Base-by-base conservation (phyloP, 2,888 invertebrate species). In the Lasioglossum leucozonium region DNA sequence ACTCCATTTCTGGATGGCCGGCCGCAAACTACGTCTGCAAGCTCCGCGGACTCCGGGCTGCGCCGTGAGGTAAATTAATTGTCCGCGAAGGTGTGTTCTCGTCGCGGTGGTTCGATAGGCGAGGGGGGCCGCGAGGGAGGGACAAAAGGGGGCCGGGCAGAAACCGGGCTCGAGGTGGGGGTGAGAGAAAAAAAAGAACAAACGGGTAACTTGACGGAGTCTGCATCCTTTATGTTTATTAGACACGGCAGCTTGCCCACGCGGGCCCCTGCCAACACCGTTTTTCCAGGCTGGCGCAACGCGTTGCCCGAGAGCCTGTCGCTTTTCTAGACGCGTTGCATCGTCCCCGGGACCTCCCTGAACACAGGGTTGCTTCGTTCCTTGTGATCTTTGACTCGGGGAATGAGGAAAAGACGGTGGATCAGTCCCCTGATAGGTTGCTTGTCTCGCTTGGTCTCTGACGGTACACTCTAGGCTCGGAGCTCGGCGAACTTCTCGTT, bases 1-100 rank as follows among this genome's bases (percentile, higher is more conserved):
- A 94, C 88, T 94, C 94, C 94, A 94, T 94, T 94, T 94, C 91
- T 93, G 94, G 94, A 93, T 83, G 92, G 90, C 80, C 86, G 89
- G 88, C 77, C 80, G 80, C 88, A 76, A 86, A 78, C 75, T 81
- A 77, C 89, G 89, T 85, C 85, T 86, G 88, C 78, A 79, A 73
- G 51, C 78, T 72, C 71, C 34, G 77, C 77, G 72, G 30, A 69
- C 79, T 69, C 67, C 83, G 80, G 78, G 79, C 77, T 81, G 77
- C 79, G 86, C 87, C 81, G 82, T 81, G 82, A 82, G 85, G 87
- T 90, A 92, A 92, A 92, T 92, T 92, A 92, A 92, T 92, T 92
- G 92, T 92, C 89, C 90, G 84, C 84, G 89, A 86, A 86, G 86
- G 87, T 84, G 86, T 81, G 88, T n/a, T n/a, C 82, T 67, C 88